These are phyloP conservation scores for Falco peregrinus DNA, from an alignment of 2,797 vertebrate genomes.

Conservation along the genomic window DNA sequence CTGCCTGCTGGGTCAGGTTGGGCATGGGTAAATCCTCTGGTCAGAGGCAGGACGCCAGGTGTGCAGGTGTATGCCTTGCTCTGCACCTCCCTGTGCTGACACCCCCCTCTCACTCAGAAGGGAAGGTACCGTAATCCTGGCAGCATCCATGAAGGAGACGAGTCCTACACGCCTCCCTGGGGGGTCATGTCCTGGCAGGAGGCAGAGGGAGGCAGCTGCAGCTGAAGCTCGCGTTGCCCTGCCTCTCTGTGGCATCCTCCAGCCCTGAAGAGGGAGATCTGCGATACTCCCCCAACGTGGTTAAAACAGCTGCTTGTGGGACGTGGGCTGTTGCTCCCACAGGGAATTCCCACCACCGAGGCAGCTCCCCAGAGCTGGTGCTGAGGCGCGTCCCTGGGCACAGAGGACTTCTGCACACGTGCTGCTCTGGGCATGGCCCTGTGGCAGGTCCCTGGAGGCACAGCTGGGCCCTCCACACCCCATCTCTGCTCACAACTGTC, in stretches of 20 bases:
- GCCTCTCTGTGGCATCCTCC: neutral
- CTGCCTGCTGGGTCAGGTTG: neutral
- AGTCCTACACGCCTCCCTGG: neutral
- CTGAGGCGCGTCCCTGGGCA: rapidly evolving
- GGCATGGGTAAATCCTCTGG: rapidly evolving
- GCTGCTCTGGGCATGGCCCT: neutral
- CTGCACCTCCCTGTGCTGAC: neutral
- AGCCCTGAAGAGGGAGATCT: rapidly evolving
- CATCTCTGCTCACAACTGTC: neutral
- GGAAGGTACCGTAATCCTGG: neutral
- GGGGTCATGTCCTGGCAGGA: neutral
- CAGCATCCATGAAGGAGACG: neutral
- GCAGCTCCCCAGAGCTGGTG: rapidly evolving
- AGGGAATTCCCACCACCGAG: rapidly evolving
- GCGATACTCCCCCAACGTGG: neutral
- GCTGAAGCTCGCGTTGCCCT: rapidly evolving
- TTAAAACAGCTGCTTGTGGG: neutral
- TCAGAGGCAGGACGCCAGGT: rapidly evolving
- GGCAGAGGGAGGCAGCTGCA: neutral
- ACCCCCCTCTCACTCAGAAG: neutral
- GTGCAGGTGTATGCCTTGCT: neutral
- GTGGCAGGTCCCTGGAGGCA: neutral
- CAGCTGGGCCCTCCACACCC: rapidly evolving
- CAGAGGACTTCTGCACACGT: neutral
- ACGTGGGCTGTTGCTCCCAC: rapidly evolving